Percentiles rank a stretch among this genome's conserved stretches.
phyloP scores from a whole-genome alignment of 1,140 invertebrate genomes.

The Drosophila asahinai region DNA sequence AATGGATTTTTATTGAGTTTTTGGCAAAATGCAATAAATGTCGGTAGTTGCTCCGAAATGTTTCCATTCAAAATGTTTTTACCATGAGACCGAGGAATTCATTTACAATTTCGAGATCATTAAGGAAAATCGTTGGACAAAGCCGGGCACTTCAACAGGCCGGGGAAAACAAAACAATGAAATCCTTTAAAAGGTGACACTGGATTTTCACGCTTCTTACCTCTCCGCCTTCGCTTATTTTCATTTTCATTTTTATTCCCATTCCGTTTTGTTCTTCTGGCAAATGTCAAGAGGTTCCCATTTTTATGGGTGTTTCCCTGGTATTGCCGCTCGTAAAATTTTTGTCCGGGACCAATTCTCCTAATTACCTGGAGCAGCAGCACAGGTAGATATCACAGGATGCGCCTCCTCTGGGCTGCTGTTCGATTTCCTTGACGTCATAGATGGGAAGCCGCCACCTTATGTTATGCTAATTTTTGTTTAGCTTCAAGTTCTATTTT shows the following conservation, averaged over 20 bases:
- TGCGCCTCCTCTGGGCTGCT: constrained; percentile 10
- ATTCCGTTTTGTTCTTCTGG: constrained; percentile 30
- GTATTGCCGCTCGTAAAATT: constrained; percentile 43
- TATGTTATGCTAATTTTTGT: constrained; percentile 69
- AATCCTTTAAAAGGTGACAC: constrained; percentile 46
- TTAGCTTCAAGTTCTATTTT: constrained; percentile 52
- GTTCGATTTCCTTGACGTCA: constrained; percentile 47
- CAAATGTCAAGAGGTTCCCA: constrained; percentile 46
- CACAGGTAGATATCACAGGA: constrained; percentile 56
- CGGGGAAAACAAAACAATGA: constrained; percentile 27
- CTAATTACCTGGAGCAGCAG: constrained; percentile 55
- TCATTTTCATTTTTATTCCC: not conserved
- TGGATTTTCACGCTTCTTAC: constrained; percentile 39
- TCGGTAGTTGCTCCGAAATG: constrained; percentile 5
- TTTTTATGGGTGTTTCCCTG: constrained; percentile 35
- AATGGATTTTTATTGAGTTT: constrained; percentile 20
- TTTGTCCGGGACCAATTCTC: constrained; percentile 24
- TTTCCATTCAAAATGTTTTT: constrained; percentile 39
- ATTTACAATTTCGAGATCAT: constrained; percentile 49
- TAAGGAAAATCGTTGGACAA: constrained; percentile 38
- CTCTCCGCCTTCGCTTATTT: constrained; percentile 4
- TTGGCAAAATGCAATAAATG: constrained; percentile 37
- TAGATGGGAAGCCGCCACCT: constrained; percentile 26
- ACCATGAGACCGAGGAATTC: constrained; percentile 22
- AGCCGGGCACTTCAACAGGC: constrained; percentile 12